These are phyloP conservation scores for Gyrodactylus salaris DNA, from an alignment of 1,140 invertebrate species.

Conservation along the genomic window DNA sequence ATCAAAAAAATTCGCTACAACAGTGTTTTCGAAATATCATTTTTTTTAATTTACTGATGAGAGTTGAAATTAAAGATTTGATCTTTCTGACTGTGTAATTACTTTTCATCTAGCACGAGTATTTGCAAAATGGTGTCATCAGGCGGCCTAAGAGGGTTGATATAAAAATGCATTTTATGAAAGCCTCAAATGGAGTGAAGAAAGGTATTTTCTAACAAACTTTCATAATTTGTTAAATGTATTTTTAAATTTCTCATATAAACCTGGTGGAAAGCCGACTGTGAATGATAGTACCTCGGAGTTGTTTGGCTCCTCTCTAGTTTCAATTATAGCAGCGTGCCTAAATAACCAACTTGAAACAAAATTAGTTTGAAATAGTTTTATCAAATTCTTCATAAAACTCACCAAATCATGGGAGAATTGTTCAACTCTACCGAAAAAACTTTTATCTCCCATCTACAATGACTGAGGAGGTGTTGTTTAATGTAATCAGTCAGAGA, in stretches of 20 bases:
- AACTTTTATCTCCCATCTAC: neutral
- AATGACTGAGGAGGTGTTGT: neutral
- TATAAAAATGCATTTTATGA: no score
- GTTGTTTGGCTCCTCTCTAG: neutral
- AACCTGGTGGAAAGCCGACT: neutral
- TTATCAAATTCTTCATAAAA: no score
- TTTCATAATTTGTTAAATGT: neutral
- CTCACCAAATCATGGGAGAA: neutral
- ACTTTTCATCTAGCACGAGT: no score
- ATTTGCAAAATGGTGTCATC: no score
- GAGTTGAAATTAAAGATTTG: no score
- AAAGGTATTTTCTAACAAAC: neutral
- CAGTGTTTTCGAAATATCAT: no score
- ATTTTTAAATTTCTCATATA: neutral
- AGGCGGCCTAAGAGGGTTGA: no score
- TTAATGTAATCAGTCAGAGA: neutral
- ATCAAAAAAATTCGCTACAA: no score
- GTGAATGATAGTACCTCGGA: neutral
- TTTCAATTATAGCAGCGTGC: neutral
- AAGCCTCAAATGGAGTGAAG: no score
- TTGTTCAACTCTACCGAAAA: neutral
- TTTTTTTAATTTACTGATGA: no score
- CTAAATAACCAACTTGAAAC: neutral
- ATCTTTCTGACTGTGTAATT: no score
- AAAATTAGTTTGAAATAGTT: no score